Evolutionary conservation across 2,888 invertebrate species (phyloP).

Genomic region (Platycheirus rosarum): DNA sequence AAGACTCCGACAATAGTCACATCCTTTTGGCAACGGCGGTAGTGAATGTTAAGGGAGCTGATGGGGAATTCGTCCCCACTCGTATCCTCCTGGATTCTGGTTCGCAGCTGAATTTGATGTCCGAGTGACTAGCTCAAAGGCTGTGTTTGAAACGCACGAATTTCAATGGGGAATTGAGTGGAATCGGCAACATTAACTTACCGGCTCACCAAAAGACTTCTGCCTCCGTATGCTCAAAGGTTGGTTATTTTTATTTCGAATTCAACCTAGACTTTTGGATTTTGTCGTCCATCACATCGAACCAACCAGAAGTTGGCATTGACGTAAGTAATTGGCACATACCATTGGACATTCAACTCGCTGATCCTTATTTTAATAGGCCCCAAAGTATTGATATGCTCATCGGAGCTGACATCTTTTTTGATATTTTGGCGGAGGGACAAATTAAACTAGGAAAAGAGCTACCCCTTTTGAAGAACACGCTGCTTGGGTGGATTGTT

Average conservation of each 20-base stretch:
- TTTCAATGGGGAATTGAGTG: conserved; percentile 37
- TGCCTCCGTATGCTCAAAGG: conserved; percentile 17
- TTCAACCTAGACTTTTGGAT: conserved; percentile 33
- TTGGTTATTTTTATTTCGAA: conserved; percentile 34
- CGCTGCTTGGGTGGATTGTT: conserved; percentile 37
- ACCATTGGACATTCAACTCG: conserved; percentile 21
- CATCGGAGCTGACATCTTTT: conserved; percentile 34
- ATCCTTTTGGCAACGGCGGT: conserved; percentile 24
- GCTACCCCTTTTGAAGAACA: conserved; percentile 13
- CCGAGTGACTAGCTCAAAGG: conserved; percentile 37
- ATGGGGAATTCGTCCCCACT: conserved; percentile 28
- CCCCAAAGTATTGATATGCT: conserved; percentile 41
- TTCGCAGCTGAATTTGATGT: conserved; percentile 48
- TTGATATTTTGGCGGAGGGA: conserved; percentile 32
- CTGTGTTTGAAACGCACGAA: conserved; percentile 23
- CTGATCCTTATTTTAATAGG: conserved; percentile 34
- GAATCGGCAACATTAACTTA: conserved; percentile 21
- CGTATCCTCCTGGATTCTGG: conserved; percentile 44
- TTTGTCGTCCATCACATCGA: conserved; percentile 33
- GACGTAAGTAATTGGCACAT: conserved; percentile 26
- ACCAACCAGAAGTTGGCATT: conserved; percentile 25
- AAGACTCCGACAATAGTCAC: background rate
- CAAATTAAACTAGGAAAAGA: conserved; percentile 22
- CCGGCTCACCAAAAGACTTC: conserved; percentile 34
- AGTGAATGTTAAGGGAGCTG: conserved; percentile 14